Evolutionary conservation across 2,113 vertebrate species (phyloP).

Genomic region (Calonectris borealis): DNA sequence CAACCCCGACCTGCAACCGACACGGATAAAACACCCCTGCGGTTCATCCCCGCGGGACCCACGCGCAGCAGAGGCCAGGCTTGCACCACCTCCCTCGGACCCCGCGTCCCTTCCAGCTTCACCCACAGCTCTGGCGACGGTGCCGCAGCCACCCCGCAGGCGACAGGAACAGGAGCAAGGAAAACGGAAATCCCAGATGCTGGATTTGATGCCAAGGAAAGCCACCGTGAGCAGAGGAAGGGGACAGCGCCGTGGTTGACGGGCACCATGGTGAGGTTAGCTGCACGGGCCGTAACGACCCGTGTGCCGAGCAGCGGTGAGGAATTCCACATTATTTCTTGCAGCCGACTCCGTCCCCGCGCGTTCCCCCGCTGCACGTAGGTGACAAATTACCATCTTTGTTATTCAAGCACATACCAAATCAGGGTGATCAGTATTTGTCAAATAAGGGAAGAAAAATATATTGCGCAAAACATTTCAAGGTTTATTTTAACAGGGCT

Average conservation of each 20-base stretch:
- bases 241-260: rapidly evolving
- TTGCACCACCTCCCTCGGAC: background rate
- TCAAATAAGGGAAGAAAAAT: background rate
- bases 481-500: conserved; percentile 14
- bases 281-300: rapidly evolving
- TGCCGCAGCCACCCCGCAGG: rapidly evolving
- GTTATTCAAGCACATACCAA: background rate
- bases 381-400: background rate
- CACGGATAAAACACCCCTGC: background rate
- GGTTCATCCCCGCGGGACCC: background rate
- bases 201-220: background rate
- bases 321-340: background rate
- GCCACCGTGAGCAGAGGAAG: background rate
- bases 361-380: rapidly evolving
- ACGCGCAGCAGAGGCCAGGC: background rate
- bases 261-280: too few species aligned
- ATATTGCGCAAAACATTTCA: background rate
- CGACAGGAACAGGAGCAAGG: background rate
- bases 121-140: background rate
- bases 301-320: background rate
- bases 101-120: background rate
- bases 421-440: background rate
- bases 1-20: background rate
- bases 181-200: background rate
- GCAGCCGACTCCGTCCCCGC: background rate